Base-by-base conservation (phyloP, 2,797 vertebrate species). In the Scyliorhinus canicula region DNA sequence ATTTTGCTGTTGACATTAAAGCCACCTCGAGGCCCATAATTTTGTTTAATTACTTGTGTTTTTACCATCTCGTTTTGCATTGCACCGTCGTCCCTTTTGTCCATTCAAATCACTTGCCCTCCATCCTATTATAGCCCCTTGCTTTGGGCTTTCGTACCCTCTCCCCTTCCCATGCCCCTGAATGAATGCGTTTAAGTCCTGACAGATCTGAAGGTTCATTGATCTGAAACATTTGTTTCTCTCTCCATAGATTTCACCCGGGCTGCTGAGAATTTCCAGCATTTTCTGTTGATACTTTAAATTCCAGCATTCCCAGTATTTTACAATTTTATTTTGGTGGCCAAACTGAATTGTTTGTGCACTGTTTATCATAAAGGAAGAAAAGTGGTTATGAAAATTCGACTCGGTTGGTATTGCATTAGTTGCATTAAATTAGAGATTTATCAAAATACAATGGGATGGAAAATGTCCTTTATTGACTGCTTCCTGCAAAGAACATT, bases 371-470 rank as follows among this genome's bases (percentile, higher is more conserved):
- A 91, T 14, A 91, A 91, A 44, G n/a, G 19, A 65, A 65, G n/a
- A 65, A 91, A 65, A 65, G n/a, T 65, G 8, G 60, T 44, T 91
- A 19, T 60, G n/a, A 44, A 44, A 65, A 44, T 91, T 40, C 44
- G 40, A 91, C 57, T 44, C 60, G 14, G n/a, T 74, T 74, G 31
- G 35, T 65, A n/a, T 44, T 91, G 88, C 88, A 63, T 60, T 40
- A 40, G 57, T 63, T 60, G 86, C 86, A 91, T 65, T 91, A 65
- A 65, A 40, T 91, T 57, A 65, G 60, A 91, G n/a, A 44, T 65
- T 65, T 91, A n/a, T 63, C 88, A 91, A 91, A 65, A 65, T 65
- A 91, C 19, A 91, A 44, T 91, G 88, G 44, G 88, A 91, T 21
- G n/a, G 69, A 50, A 47, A 94, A 28, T 6, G 3, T 44, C 65